These are phyloP conservation scores for Conger conger DNA, from an alignment of 2,113 vertebrate species.

Conservation along the genomic window DNA sequence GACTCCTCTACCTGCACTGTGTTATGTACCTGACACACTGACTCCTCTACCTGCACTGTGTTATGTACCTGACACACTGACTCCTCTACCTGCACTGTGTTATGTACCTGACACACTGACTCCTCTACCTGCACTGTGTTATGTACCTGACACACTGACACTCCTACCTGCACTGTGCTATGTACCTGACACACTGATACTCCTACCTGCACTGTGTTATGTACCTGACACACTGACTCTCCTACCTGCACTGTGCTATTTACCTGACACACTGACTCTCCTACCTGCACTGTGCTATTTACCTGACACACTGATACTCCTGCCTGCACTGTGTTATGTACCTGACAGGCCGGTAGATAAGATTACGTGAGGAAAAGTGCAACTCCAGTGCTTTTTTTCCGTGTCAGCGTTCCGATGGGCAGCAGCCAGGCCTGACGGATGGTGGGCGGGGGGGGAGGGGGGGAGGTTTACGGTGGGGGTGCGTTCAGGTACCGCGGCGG, in stretches of 20 bases:
- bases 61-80: too few relatives aligned
- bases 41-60: too few relatives aligned
- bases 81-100: too few relatives aligned
- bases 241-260: background rate
- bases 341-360: background rate
- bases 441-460: conserved; percentile 35
- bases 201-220: too few relatives aligned
- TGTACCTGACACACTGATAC: too few relatives aligned
- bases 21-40: too few relatives aligned
- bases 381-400: conserved; percentile 39
- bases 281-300: background rate
- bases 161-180: background rate
- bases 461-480: conserved; percentile 42
- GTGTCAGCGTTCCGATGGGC: conserved; percentile 53
- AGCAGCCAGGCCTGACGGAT: conserved; percentile 53
- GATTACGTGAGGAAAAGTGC: background rate
- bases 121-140: too few relatives aligned
- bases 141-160: background rate
- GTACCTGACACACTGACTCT: too few relatives aligned
- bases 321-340: too few relatives aligned
- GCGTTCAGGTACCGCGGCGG: background rate
- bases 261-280: background rate
- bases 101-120: too few relatives aligned
- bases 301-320: too few relatives aligned
- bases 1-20: too few relatives aligned